A percentile compares a stretch with the other conserved stretches of the same genome.
phyloP scores from a whole-genome alignment of 2,113 vertebrate genomes.

The Anoplopoma fimbria region DNA sequence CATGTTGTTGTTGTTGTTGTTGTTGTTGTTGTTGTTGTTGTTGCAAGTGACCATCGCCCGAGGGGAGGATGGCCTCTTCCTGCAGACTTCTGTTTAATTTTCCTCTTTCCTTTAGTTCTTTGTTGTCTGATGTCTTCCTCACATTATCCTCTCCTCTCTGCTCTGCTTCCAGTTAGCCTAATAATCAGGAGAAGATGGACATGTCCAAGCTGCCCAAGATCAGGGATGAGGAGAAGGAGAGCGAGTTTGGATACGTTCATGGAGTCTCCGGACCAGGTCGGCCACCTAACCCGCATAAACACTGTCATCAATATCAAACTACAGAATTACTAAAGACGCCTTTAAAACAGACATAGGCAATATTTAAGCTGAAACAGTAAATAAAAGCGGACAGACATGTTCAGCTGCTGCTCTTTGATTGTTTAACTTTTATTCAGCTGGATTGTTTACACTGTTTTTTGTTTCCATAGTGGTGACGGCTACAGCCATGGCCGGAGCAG shows the following conservation, averaged over 20 bases:
- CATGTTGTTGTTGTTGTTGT: not conserved
- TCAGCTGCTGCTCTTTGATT: not conserved
- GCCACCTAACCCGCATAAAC: conserved; percentile 5
- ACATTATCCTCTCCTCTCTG: not conserved
- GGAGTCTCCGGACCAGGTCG: conserved; percentile 97
- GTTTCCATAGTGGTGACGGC: conserved; percentile 90
- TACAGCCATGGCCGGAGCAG: conserved; percentile 92
- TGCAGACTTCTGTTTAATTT: not conserved
- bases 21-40: not conserved
- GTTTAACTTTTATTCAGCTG: not conserved
- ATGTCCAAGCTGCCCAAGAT: conserved; percentile 95
- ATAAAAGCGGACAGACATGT: not conserved
- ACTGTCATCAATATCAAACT: not conserved
- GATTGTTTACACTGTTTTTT: not conserved
- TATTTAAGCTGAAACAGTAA: not conserved
- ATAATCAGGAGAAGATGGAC: conserved; percentile 88
- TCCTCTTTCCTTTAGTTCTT: not conserved
- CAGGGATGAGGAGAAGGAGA: conserved; percentile 92
- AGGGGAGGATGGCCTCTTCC: not conserved
- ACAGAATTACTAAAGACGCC: not conserved
- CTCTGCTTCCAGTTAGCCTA: conserved; percentile 58
- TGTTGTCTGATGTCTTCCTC: not conserved
- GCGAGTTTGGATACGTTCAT: conserved; percentile 93
- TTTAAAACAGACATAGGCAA: not conserved
- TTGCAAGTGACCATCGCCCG: not conserved